phyloP scores from a whole-genome alignment of 2,797 vertebrate genomes.

The Dromococcyx pavoninus region DNA sequence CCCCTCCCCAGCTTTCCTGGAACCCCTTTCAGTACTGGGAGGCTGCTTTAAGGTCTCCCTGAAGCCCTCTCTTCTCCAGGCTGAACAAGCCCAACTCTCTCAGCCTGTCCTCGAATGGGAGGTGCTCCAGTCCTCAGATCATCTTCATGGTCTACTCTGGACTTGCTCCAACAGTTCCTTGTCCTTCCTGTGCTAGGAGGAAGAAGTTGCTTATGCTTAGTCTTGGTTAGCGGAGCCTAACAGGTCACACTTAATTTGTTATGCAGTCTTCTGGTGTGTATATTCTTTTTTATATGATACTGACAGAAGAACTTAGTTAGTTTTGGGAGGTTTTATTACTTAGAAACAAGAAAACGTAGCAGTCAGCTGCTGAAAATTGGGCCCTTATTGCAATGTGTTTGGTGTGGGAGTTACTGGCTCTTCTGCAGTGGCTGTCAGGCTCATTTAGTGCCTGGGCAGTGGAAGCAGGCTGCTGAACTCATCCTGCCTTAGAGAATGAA shows the following conservation, averaged over 20 bases:
- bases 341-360: not conserved
- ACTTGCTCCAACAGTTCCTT: too few relatives aligned
- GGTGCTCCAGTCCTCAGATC: too few relatives aligned
- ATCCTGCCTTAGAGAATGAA: not conserved
- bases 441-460: not conserved
- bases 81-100: too few relatives aligned
- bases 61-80: too few relatives aligned
- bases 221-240: not conserved
- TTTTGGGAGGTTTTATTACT: not conserved
- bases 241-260: not conserved
- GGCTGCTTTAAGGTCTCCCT: too few relatives aligned
- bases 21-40: too few relatives aligned
- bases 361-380: not conserved
- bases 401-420: not conserved
- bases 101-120: too few relatives aligned
- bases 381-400: fast-evolving
- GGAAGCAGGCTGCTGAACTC: not conserved
- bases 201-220: not conserved
- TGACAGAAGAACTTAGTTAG: not conserved
- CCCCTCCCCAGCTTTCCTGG: too few relatives aligned
- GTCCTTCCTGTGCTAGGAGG: too few relatives aligned
- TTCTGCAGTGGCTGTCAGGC: fast-evolving
- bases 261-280: not conserved
- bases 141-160: too few relatives aligned
- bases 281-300: not conserved